Evolutionary conservation across 1,140 invertebrate genomes (phyloP).

Genomic region (Ips typographus): DNA sequence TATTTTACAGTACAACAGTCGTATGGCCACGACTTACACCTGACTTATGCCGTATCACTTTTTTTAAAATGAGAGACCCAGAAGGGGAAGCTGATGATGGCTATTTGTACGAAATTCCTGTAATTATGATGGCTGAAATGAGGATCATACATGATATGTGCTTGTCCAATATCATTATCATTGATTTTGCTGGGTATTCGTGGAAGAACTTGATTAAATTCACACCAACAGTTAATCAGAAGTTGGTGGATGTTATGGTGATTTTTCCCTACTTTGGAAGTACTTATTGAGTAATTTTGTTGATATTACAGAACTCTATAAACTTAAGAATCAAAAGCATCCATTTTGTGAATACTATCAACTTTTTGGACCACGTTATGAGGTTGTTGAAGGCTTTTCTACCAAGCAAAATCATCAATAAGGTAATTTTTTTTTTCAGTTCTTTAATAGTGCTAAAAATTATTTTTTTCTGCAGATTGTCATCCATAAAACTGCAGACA

Average conservation of each 20-base stretch:
- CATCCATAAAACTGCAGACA: conserved; percentile 39
- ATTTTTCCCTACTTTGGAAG: neutral
- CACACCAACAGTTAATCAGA: conserved; percentile 36
- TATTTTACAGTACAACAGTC: conserved; percentile 23
- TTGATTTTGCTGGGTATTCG: conserved; percentile 23
- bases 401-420: conserved; percentile 29
- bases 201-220: conserved; percentile 37
- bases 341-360: conserved; percentile 30
- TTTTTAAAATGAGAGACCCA: conserved; percentile 30
- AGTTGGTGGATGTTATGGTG: conserved; percentile 37
- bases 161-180: conserved; percentile 30
- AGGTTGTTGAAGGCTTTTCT: conserved; percentile 27
- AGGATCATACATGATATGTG: conserved; percentile 27
- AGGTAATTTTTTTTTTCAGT: conserved; percentile 17
- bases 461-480: conserved; percentile 39
- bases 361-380: conserved; percentile 29
- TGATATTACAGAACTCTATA: conserved; percentile 28
- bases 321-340: conserved; percentile 32
- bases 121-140: conserved; percentile 38
- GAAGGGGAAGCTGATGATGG: conserved; percentile 33
- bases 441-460: neutral
- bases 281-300: conserved; percentile 6
- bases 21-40: conserved; percentile 35
- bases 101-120: conserved; percentile 20
- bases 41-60: conserved; percentile 34